Evolutionary conservation across 2,113 vertebrate genomes (phyloP).

Genomic region (Rhinoptilus africanus): DNA sequence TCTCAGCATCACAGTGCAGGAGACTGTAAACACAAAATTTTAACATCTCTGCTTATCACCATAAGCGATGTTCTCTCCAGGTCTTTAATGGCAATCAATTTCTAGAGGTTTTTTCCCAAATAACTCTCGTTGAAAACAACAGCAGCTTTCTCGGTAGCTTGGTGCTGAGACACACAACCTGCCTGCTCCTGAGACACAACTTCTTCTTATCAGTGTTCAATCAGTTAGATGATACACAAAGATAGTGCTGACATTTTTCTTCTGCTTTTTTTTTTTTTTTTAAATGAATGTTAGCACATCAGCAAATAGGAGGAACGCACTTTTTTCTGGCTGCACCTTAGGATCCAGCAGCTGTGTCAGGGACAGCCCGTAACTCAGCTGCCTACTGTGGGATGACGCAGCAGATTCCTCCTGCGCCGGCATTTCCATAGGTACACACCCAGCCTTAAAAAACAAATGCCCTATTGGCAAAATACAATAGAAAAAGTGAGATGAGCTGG

Average conservation of each 20-base stretch:
- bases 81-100: conserved; percentile 40
- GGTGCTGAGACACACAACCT: not conserved
- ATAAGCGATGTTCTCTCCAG: not conserved
- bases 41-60: conserved; percentile 20
- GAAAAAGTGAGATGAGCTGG: not conserved
- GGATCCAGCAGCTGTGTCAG: not conserved
- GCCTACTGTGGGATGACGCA: not conserved
- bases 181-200: not conserved
- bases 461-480: not conserved
- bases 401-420: not conserved
- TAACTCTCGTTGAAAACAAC: conserved; percentile 2
- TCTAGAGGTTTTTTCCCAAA: conserved; percentile 29
- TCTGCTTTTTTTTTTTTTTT: not conserved
- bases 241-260: not conserved
- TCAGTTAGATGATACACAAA: not conserved
- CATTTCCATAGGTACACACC: not conserved
- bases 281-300: not conserved
- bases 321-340: not conserved
- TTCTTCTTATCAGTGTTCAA: not conserved
- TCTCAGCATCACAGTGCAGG: not conserved
- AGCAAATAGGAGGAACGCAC: not conserved
- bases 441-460: not conserved
- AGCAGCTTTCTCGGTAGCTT: not conserved
- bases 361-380: not conserved
- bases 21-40: conserved; percentile 1